phyloP scores from a whole-genome alignment of 2,888 invertebrate genomes.

The Folsomia manolachei region DNA sequence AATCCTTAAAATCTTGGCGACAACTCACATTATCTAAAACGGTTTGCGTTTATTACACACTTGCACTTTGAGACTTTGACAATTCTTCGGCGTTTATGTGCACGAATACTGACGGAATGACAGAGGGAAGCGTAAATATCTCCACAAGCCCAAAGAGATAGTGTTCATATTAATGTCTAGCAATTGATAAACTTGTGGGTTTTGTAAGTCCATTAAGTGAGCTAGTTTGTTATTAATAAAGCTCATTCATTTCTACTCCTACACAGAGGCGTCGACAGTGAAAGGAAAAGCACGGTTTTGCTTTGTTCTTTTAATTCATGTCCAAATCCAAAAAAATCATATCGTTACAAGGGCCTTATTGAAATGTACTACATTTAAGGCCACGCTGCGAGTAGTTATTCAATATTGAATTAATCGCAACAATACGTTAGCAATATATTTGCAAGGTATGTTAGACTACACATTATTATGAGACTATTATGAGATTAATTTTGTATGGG shows the following conservation, averaged over 20 bases:
- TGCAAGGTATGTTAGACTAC: too few species aligned
- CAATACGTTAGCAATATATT: too few species aligned
- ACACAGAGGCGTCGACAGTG: constrained; percentile 33
- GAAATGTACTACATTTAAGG: neutral
- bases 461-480: too few species aligned
- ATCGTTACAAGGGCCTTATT: too few species aligned
- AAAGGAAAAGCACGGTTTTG: constrained; percentile 22
- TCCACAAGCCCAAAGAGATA: too few species aligned
- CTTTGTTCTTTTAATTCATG: constrained; percentile 2
- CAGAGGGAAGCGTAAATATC: neutral
- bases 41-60: neutral
- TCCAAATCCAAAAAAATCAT: neutral
- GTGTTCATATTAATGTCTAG: too few species aligned
- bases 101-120: neutral
- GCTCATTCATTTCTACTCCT: neutral
- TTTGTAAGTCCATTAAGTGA: neutral
- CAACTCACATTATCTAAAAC: too few species aligned
- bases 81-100: neutral
- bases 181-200: neutral
- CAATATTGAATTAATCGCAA: neutral
- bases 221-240: neutral
- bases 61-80: neutral
- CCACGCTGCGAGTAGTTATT: neutral
- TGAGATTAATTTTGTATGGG: too few species aligned
- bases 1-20: neutral